Evolutionary conservation across 2,797 vertebrate species (phyloP).

Genomic region (Trematomus bernacchii): DNA sequence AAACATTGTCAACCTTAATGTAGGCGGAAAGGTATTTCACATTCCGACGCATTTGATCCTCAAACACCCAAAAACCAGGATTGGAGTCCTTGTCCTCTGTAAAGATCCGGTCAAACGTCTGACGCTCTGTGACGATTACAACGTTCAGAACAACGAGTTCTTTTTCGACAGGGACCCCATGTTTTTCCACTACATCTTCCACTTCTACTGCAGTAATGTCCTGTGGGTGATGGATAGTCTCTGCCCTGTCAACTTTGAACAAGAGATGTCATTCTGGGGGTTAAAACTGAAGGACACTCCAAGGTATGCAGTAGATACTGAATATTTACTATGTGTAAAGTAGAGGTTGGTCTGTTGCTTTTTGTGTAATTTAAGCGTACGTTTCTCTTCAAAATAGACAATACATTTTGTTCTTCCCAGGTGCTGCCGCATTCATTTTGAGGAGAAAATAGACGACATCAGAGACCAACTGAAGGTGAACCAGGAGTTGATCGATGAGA

Average conservation of each 20-base stretch:
- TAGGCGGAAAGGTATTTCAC: conserved; percentile 90
- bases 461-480: conserved; percentile 91
- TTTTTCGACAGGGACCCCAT: conserved; percentile 93
- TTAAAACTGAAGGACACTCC: conserved; percentile 88
- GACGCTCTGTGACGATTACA: conserved; percentile 92
- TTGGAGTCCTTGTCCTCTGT: conserved; percentile 88
- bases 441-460: conserved; percentile 92
- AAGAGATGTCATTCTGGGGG: conserved; percentile 93
- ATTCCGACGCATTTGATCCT: conserved; percentile 85
- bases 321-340: conserved; percentile 31
- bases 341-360: conserved; percentile 22
- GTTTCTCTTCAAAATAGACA: background rate
- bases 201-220: conserved; percentile 91
- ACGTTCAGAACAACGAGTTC: conserved; percentile 88
- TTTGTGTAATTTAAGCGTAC: conserved; percentile 9
- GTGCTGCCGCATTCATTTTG: conserved; percentile 92
- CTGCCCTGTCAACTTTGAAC: conserved; percentile 91
- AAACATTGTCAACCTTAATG: conserved; percentile 87
- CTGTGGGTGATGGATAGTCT: conserved; percentile 92
- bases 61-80: conserved; percentile 86
- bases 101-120: conserved; percentile 85
- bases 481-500: conserved; percentile 89
- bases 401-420: conserved; percentile 54
- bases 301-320: conserved; percentile 65
- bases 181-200: conserved; percentile 92